Conservation (phyloP, 2,888 invertebrate genomes). For the Arge pagana region DNA sequence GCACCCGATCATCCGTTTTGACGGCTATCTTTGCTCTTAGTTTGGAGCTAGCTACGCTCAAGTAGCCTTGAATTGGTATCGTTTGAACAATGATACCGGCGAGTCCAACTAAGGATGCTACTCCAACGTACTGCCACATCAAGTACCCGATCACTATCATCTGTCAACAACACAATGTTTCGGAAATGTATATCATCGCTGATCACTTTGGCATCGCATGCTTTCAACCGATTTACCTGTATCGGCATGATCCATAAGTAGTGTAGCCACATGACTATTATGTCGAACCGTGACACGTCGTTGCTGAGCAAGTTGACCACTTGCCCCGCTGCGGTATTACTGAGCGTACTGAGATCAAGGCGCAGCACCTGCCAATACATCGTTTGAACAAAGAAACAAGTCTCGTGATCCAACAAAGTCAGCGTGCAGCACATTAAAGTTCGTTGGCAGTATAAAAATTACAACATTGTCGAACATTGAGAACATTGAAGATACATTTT, state of each 20-base stretch:
- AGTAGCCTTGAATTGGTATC: slow-evolving; percentile 61
- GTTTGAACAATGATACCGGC: slow-evolving; percentile 5
- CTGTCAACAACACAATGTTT: slow-evolving; percentile 57
- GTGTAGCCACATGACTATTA: slow-evolving; percentile 80
- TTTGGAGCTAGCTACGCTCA: slow-evolving; percentile 44
- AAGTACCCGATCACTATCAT: slow-evolving; percentile 12
- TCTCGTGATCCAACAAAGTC: no score
- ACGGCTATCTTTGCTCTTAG: slow-evolving; percentile 79
- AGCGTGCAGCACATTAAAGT: no score
- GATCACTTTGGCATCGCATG: no score
- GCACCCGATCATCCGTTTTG: slow-evolving; percentile 86
- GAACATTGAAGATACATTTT: no score
- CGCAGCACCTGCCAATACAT: slow-evolving; percentile 65
- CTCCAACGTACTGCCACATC: slow-evolving; percentile 22
- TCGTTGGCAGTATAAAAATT: no score
- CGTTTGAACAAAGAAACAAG: no score
- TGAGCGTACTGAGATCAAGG: slow-evolving; percentile 72
- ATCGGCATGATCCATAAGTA: slow-evolving; percentile 88
- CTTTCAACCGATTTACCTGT: slow-evolving; percentile 63
- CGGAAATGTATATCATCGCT: slow-evolving; percentile 50
- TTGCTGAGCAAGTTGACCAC: slow-evolving; percentile 92
- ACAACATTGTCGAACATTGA: no score
- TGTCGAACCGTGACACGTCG: slow-evolving; percentile 91
- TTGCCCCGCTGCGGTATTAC: slow-evolving; percentile 82
- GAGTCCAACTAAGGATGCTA: slow-evolving; percentile 15